These are phyloP conservation scores for Bubo blakistoni DNA, from an alignment of 2,113 vertebrate genomes.

Conservation along the genomic window DNA sequence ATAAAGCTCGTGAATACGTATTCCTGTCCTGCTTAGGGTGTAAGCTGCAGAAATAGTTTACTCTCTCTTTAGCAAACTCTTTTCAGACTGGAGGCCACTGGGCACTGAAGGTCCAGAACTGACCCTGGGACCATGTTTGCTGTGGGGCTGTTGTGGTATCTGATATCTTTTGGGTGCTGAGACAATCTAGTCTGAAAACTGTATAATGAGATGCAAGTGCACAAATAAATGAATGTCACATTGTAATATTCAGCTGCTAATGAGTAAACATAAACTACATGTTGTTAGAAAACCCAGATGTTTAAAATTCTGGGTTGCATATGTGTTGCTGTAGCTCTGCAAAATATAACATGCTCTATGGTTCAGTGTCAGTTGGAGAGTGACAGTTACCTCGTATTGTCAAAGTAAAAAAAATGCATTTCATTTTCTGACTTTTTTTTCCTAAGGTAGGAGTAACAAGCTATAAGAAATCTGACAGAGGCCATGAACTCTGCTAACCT, in stretches of 20 bases:
- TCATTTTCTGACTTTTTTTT: neutral
- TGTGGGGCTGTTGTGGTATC: neutral
- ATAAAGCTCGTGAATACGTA: neutral
- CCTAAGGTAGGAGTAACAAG: neutral
- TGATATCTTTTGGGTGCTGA: neutral
- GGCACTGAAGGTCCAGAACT: neutral
- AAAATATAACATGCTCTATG: neutral
- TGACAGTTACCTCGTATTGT: neutral
- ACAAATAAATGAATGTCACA: neutral
- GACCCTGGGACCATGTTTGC: neutral
- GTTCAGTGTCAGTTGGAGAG: neutral
- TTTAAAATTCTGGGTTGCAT: neutral
- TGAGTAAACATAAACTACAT: neutral
- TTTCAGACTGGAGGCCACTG: neutral
- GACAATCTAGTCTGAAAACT: neutral
- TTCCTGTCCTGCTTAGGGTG: neutral
- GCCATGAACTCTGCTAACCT: neutral
- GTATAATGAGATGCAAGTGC: neutral
- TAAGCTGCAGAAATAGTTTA: neutral
- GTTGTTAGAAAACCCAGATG: neutral
- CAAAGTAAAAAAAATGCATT: neutral
- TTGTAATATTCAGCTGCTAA: neutral
- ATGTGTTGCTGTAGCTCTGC: neutral
- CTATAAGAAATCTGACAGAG: neutral
- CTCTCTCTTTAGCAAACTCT: neutral